Base-by-base conservation (phyloP, 2,797 vertebrate genomes). In the Chelonia mydas region DNA sequence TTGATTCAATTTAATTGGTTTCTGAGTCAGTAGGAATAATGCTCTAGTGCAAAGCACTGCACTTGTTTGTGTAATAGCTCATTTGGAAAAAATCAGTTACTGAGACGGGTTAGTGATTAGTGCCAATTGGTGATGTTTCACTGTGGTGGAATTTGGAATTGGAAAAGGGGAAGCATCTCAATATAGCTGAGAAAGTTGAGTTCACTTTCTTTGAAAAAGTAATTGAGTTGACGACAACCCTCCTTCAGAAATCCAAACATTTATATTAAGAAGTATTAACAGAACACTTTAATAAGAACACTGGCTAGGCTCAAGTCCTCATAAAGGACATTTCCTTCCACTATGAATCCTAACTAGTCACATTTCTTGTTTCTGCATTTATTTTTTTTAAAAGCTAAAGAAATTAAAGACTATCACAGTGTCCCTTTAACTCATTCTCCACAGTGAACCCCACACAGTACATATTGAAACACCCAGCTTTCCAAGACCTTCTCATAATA, bases 181-280 rank as follows among this genome's bases (percentile, higher is more conserved):
- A 25, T 21, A 15, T 17, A 50, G 25, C 45, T 37, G 74, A 25
- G 50, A 47, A 79, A 50, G 50, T 21, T 41, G 23, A 41, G 37
- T 37, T 41, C 37, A 74, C n/a, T 25, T 74, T 23, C 11, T 41
- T 74, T 74, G 68, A 6, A 74, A 23, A 51, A 61, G 55, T 77
- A 47, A 74, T 7, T 50, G 16, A 13, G 3, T n/a, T 51, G 47
- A 27, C 50, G 16, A 47, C 85, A 61, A 15, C 17, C 3, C 31
- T 59, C 74, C 54, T 37, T 28, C 77, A 87, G 61, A 37, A 76
- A 5, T 31, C 96, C 86, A 95, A 95, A 37, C 95, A 94, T 92
- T 94, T 92, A 92, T 95, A 97, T 95, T 97, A 95, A 97, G 96
- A 97, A 97, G 25, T 88, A 97, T 61, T 96, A 95, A 96, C 91